Evolutionary conservation across 2,888 invertebrate species (phyloP).

Genomic region (Encarsia formosa): DNA sequence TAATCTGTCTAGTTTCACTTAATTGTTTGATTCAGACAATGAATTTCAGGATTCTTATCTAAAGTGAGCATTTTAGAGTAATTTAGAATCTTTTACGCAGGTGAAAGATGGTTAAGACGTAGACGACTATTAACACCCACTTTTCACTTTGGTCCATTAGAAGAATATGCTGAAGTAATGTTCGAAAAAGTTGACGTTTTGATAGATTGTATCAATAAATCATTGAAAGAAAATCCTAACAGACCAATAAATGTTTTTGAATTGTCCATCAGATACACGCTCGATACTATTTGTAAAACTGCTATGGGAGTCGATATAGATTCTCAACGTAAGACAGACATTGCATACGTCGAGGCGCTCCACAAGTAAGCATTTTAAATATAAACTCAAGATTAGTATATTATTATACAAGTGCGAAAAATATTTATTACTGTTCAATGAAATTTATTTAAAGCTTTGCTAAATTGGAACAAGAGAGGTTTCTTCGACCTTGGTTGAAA

Average conservation of each 20-base stretch:
- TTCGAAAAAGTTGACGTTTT: conserved; percentile 54
- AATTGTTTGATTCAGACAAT: too few species aligned
- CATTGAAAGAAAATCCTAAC: conserved; percentile 28
- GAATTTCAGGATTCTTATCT: too few species aligned
- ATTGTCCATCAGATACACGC: conserved; percentile 51
- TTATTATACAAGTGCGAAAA: neutral
- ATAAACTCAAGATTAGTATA: too few species aligned
- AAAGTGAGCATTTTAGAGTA: too few species aligned
- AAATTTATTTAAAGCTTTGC: conserved; percentile 5
- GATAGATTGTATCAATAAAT: conserved; percentile 39
- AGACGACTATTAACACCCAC: conserved; percentile 45
- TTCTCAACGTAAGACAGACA: conserved; percentile 52
- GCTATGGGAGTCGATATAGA: conserved; percentile 62
- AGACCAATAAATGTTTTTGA: conserved; percentile 53
- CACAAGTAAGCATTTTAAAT: conserved; percentile 49
- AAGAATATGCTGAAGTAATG: conserved; percentile 54
- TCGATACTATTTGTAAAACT: conserved; percentile 58
- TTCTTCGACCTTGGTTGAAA: conserved; percentile 32
- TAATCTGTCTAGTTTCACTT: too few species aligned
- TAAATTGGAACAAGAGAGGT: conserved; percentile 24
- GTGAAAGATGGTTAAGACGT: conserved; percentile 7
- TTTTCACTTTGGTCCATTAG: conserved; percentile 55
- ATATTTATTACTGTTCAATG: too few species aligned
- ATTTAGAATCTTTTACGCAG: too few species aligned
- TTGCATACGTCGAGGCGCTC: conserved; percentile 55